Evolutionary conservation across 2,113 vertebrate species (phyloP), one percentile per base, ranked within the genome.

Genomic region (Thermophis baileyi): DNA sequence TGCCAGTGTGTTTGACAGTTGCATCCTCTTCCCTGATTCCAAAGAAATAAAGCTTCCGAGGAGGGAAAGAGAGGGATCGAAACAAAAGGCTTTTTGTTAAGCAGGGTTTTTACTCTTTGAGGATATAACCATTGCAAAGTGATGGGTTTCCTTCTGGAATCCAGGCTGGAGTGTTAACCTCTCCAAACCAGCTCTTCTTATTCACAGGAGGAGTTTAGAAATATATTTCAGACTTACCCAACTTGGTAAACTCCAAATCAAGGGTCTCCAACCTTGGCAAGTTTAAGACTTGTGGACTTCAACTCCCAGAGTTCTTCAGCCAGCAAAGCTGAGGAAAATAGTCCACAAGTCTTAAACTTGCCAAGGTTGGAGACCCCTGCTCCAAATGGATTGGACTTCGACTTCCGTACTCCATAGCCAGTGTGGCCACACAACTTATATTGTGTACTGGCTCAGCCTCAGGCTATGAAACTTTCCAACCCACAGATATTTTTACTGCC

Each of bases 1-100:
- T 94, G 90, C 87, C 85, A 74, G 86, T 18, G 25, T 90, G 50
- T 87, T 93, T 93, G 81, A 63, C 55, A 87, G 53, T 92, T 51
- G 22, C 40, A 89, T 95, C 89, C 50, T 94, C n/a, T 93, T 57
- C 50, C 11, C 22, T 63, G 8, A 51, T 92, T 85, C 91, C 57
- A 89, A 90, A 30, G 51, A 35, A 63, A 55, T 87, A 93, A 50
- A 81, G 18, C 27, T 94, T 89, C 14, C 20, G 27, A 60, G 44
- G 40, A 50, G 85, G 88, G 89, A 24, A 4, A 14, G 54, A 14
- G 57, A 54, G 54, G 69, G 25, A 69, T 27, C 25, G 30, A 0
- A 0, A 30, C 47, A 53, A 46, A 35, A 69, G n/a, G 9, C 7
- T 35, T 85, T 25, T 85, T 25, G 14, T 60, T 35, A 87, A 87